A percentile compares a stretch with the other conserved stretches of the same genome.
Evolutionary conservation across 2,797 vertebrate species (phyloP).

Genomic region (Chrysocyon brachyurus): DNA sequence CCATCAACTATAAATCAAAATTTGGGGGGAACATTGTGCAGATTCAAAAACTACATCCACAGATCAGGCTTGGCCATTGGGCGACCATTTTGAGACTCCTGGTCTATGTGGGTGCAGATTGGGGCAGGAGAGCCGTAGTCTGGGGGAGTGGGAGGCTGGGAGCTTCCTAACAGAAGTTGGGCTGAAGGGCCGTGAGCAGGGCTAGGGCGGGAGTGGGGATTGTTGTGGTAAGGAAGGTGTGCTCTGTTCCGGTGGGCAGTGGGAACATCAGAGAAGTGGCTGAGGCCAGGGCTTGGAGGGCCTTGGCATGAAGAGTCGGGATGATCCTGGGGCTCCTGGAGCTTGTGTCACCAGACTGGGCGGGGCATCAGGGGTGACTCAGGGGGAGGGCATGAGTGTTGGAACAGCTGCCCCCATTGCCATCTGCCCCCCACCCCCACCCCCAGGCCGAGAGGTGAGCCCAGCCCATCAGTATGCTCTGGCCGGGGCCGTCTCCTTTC

Average conservation of each 20-base stretch:
- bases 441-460: conserved; percentile 92
- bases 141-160: not conserved
- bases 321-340: not conserved
- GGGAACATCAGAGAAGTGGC: not conserved
- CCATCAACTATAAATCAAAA: not conserved
- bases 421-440: not conserved
- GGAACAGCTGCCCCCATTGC: not conserved
- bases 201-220: not conserved
- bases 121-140: not conserved
- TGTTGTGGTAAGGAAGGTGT: not conserved
- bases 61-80: not conserved
- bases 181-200: not conserved
- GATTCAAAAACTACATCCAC: not conserved
- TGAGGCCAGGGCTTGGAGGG: not conserved
- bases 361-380: not conserved
- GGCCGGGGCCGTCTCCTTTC: conserved; percentile 93
- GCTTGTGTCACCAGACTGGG: not conserved
- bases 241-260: not conserved
- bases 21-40: not conserved
- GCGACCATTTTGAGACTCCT: not conserved
- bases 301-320: not conserved
- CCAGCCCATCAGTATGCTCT: conserved; percentile 94
- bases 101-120: not conserved
- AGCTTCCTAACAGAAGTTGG: not conserved
- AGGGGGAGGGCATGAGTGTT: not conserved